These are phyloP conservation scores for Yasuhikotakia modesta DNA, from an alignment of 2,797 vertebrate species.

Conservation along the genomic window DNA sequence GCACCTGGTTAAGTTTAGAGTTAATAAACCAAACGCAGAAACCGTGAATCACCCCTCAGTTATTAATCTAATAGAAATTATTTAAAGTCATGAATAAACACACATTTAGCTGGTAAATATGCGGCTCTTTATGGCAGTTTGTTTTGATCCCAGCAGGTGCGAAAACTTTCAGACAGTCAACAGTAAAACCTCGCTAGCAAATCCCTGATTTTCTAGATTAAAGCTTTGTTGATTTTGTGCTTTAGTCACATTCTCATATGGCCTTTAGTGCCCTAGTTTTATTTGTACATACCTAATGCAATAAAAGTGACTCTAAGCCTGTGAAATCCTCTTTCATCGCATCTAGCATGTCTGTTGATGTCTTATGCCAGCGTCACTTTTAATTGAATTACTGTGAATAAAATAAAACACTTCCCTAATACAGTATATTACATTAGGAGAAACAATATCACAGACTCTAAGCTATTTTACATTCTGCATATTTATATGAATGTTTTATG, in stretches of 20 bases:
- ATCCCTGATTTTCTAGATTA: conserved; percentile 11
- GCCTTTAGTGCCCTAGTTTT: background rate
- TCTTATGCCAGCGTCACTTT: background rate
- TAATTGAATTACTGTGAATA: background rate
- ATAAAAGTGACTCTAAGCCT: conserved; percentile 16
- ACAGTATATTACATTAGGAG: too few species aligned
- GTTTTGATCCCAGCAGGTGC: background rate
- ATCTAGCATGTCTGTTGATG: conserved; percentile 8
- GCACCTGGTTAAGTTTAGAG: background rate
- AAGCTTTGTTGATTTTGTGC: conserved; percentile 4
- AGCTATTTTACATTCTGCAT: too few species aligned
- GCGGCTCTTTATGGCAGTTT: background rate
- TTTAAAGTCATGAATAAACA: background rate
- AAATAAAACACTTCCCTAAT: background rate
- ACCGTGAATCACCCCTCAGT: background rate
- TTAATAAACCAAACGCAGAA: background rate
- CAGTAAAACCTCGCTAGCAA: background rate
- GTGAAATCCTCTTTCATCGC: background rate
- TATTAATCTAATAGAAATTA: background rate
- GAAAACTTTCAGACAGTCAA: conserved; percentile 5
- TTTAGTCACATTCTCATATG: background rate
- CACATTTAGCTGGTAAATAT: background rate
- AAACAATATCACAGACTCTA: too few species aligned
- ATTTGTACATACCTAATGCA: conserved; percentile 24
- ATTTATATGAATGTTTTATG: too few species aligned